Conservation (phyloP, 2,888 invertebrate genomes). For the Smittia aterrima region DNA sequence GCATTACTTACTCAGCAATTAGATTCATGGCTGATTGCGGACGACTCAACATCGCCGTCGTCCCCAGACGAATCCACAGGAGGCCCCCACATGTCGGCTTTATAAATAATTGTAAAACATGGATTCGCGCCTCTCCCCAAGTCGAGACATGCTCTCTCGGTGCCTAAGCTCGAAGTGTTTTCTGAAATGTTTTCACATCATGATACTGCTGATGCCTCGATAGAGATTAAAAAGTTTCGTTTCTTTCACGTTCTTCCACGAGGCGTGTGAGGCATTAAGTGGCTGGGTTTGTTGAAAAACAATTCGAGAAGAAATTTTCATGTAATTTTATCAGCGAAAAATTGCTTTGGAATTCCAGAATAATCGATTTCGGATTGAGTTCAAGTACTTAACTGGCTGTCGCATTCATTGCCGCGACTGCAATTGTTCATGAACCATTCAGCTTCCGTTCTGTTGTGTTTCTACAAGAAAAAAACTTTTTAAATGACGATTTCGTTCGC, state of each 20-base stretch:
- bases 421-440: too few relatives aligned
- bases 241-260: background rate
- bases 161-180: background rate
- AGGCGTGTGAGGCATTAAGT: background rate
- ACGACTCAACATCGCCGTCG: too few relatives aligned
- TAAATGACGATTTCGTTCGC: too few relatives aligned
- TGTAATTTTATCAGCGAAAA: background rate
- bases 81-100: background rate
- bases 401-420: too few relatives aligned
- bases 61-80: too few relatives aligned
- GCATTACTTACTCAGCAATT: background rate
- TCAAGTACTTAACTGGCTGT: too few relatives aligned
- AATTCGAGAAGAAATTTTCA: background rate
- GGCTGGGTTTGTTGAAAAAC: background rate
- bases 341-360: background rate
- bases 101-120: conserved; percentile 18
- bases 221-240: background rate
- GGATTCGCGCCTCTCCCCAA: background rate
- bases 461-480: too few relatives aligned
- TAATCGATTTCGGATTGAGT: too few relatives aligned
- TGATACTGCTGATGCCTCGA: background rate
- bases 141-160: background rate
- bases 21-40: background rate
- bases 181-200: conserved; percentile 8
- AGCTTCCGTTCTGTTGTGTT: too few relatives aligned